Percentiles rank a stretch among this genome's conserved stretches.
These are phyloP conservation scores for Elmis aenea DNA, from an alignment of 2,888 invertebrate species.

Conservation along the genomic window DNA sequence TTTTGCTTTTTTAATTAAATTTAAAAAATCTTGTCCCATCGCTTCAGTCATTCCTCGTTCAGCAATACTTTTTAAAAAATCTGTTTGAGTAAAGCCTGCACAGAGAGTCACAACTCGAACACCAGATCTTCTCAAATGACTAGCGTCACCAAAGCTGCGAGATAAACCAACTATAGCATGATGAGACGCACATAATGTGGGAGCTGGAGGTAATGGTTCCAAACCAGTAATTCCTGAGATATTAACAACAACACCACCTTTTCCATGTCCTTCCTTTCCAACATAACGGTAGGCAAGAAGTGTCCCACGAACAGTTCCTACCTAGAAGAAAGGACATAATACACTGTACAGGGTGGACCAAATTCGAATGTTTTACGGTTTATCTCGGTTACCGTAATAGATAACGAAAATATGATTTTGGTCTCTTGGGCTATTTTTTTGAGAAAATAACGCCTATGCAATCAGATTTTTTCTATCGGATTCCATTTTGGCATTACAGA, in stretches of 20 bases:
- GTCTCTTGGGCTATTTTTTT: too few relatives aligned
- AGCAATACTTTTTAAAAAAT: slow-evolving; percentile 32
- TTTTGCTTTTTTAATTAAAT: slow-evolving; percentile 23
- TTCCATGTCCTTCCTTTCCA: slow-evolving; percentile 42
- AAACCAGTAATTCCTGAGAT: slow-evolving; percentile 50
- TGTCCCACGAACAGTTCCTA: slow-evolving; percentile 42
- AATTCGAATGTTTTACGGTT: too few relatives aligned
- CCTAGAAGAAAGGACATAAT: slow-evolving; percentile 30
- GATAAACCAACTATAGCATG: slow-evolving; percentile 40
- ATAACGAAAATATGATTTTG: neutral
- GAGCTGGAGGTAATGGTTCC: slow-evolving; percentile 44
- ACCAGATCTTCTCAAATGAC: slow-evolving; percentile 36
- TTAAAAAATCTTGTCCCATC: slow-evolving; percentile 26
- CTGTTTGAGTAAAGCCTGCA: slow-evolving; percentile 41
- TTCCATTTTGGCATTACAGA: too few relatives aligned
- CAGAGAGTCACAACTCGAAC: slow-evolving; percentile 43
- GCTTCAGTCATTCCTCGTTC: slow-evolving; percentile 28
- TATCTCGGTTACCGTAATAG: neutral
- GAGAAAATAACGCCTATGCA: too few relatives aligned
- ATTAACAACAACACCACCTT: slow-evolving; percentile 52
- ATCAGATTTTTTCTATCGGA: too few relatives aligned
- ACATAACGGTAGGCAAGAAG: slow-evolving; percentile 44
- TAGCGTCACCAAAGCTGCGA: slow-evolving; percentile 37
- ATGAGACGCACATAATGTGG: slow-evolving; percentile 47
- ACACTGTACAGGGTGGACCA: too few relatives aligned